These are phyloP conservation scores for Drosophila ezoana DNA, from an alignment of 2,888 invertebrate species.

Conservation along the genomic window DNA sequence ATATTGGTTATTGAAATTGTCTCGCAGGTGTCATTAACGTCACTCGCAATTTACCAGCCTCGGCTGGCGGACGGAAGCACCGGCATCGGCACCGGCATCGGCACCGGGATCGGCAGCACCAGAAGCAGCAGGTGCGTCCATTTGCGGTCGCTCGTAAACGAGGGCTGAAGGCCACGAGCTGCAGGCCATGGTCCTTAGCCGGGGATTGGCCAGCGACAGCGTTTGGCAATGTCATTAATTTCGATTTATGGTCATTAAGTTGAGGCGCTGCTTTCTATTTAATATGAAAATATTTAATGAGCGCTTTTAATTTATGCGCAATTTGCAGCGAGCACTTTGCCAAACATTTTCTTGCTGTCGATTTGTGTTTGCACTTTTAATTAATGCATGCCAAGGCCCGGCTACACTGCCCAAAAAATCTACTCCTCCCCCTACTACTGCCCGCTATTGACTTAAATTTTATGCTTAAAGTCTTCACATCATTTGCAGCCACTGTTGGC, in stretches of 20 bases:
- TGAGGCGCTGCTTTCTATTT: slow-evolving; percentile 56
- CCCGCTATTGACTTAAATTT: slow-evolving; percentile 48
- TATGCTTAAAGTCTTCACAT: slow-evolving; percentile 55
- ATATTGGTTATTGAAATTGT: slow-evolving; percentile 80
- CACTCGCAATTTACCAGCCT: slow-evolving; percentile 52
- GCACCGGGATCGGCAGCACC: background rate
- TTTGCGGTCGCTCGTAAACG: slow-evolving; percentile 66
- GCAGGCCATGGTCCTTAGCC: slow-evolving; percentile 21
- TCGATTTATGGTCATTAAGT: slow-evolving; percentile 81
- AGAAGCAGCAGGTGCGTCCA: slow-evolving; percentile 66
- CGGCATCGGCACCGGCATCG: background rate
- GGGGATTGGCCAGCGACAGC: slow-evolving; percentile 25
- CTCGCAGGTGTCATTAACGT: slow-evolving; percentile 82
- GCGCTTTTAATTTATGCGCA: slow-evolving; percentile 71
- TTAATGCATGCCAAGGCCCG: slow-evolving; percentile 47
- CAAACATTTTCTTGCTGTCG: slow-evolving; percentile 40
- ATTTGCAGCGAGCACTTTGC: slow-evolving; percentile 31
- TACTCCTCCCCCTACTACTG: background rate
- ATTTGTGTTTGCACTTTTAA: slow-evolving; percentile 65
- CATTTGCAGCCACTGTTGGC: slow-evolving; percentile 14
- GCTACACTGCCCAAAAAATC: background rate
- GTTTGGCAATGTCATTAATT: slow-evolving; percentile 72
- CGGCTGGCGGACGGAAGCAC: slow-evolving; percentile 16
- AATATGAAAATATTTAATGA: slow-evolving; percentile 73
- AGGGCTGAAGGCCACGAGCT: slow-evolving; percentile 38